Evolutionary conservation across 2,797 vertebrate genomes (phyloP).

Genomic region (Argyrosomus regius): DNA sequence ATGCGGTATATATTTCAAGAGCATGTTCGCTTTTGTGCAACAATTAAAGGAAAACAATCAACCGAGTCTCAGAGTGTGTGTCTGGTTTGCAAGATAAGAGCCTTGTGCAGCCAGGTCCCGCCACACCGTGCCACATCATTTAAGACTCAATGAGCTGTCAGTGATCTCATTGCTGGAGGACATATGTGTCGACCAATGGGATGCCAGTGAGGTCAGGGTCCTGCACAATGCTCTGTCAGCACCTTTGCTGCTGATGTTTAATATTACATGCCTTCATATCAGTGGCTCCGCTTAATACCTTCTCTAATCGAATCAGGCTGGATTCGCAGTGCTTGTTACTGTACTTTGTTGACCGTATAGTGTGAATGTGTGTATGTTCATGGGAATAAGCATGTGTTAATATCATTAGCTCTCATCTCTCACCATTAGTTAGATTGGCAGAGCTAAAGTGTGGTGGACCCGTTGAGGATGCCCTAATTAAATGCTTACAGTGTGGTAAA

Average conservation of each 20-base stretch:
- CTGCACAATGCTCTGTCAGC: conserved; percentile 56
- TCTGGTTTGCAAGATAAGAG: conserved; percentile 60
- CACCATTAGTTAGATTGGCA: conserved; percentile 71
- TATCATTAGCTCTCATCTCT: conserved; percentile 66
- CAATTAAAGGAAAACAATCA: conserved; percentile 23
- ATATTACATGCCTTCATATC: conserved; percentile 45
- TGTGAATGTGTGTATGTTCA: conserved; percentile 30
- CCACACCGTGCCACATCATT: conserved; percentile 72
- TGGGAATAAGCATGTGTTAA: conserved; percentile 47
- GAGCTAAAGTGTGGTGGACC: conserved; percentile 54
- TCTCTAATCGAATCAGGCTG: conserved; percentile 65
- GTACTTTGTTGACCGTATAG: conserved; percentile 47
- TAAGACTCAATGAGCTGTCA: conserved; percentile 75
- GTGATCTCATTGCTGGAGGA: conserved; percentile 65
- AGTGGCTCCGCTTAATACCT: conserved; percentile 48
- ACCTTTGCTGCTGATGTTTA: conserved; percentile 40
- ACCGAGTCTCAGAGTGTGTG: conserved; percentile 4
- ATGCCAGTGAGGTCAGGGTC: conserved; percentile 51
- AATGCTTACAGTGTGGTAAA: conserved; percentile 59
- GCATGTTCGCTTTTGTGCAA: conserved; percentile 16
- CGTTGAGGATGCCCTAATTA: conserved; percentile 63
- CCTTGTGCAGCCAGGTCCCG: conserved; percentile 50
- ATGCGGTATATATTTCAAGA: neutral
- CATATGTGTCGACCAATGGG: conserved; percentile 61
- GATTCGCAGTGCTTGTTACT: conserved; percentile 53